Evolutionary conservation across 1,140 invertebrate species (phyloP).

Genomic region (Drosophila kepulauana): DNA sequence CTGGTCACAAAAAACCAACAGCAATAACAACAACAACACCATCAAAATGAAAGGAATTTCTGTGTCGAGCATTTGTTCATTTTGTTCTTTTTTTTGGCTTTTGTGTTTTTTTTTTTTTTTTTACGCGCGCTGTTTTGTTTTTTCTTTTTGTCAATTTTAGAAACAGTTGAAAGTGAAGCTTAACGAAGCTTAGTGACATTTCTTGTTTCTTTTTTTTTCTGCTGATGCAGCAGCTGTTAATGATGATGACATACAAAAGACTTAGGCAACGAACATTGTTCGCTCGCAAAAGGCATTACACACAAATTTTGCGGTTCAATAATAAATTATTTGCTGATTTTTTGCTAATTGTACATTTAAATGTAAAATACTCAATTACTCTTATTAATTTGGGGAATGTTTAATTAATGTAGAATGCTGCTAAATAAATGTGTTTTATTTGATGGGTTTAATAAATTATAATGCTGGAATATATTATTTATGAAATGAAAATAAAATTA

Average conservation of each 20-base stretch:
- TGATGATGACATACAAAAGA: conserved; percentile 66
- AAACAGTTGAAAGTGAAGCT: conserved; percentile 61
- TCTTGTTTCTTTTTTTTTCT: conserved; percentile 24
- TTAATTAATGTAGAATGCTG: too few species aligned
- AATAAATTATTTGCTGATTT: conserved; percentile 2
- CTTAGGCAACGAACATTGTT: conserved; percentile 57
- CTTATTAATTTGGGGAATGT: too few species aligned
- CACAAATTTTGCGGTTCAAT: not conserved
- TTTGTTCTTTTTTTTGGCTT: conserved; percentile 31
- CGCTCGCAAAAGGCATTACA: not conserved
- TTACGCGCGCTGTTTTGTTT: not conserved
- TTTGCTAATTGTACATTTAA: not conserved
- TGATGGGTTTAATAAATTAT: too few species aligned
- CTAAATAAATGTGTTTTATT: too few species aligned
- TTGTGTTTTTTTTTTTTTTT: conserved; percentile 5
- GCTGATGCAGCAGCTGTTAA: conserved; percentile 49
- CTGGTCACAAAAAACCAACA: conserved; percentile 63
- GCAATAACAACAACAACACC: conserved; percentile 31
- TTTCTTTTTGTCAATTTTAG: conserved; percentile 23
- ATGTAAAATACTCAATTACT: too few species aligned
- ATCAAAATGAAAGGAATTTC: conserved; percentile 64
- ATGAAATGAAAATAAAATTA: too few species aligned
- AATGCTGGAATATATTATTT: too few species aligned
- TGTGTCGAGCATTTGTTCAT: conserved; percentile 42
- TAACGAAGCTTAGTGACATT: conserved; percentile 47